These are phyloP conservation scores for Antidorcas marsupialis DNA, from an alignment of 2,113 vertebrate genomes.

Conservation along the genomic window DNA sequence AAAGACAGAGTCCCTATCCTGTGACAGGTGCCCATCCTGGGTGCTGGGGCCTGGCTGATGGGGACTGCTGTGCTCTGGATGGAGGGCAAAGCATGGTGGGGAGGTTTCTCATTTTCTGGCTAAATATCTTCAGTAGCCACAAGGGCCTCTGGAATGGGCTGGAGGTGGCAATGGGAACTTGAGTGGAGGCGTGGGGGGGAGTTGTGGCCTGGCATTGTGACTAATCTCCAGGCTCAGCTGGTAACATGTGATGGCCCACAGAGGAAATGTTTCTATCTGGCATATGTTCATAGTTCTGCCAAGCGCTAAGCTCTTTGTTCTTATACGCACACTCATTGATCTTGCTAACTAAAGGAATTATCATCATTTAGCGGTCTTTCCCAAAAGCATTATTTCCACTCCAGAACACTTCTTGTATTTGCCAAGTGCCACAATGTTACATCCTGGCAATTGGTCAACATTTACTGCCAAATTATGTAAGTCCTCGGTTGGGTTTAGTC, in stretches of 20 bases:
- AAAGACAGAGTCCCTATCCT: fast-evolving
- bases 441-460: constrained; percentile 35
- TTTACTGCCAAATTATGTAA: constrained; percentile 63
- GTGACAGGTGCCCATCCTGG: not conserved
- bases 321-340: constrained; percentile 39
- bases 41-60: not conserved
- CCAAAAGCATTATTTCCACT: constrained; percentile 63
- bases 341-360: constrained; percentile 65
- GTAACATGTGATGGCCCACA: constrained; percentile 21
- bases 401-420: constrained; percentile 57
- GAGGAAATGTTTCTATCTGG: constrained; percentile 22
- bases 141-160: not conserved
- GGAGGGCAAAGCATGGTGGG: not conserved
- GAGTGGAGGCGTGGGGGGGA: not conserved
- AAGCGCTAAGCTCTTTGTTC: constrained; percentile 53
- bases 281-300: not conserved
- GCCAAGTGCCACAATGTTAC: constrained; percentile 55
- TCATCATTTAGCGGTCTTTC: constrained; percentile 60
- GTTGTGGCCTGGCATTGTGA: not conserved
- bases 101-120: not conserved
- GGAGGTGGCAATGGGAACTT: not conserved
- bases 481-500: not conserved
- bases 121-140: not conserved
- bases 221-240: not conserved
- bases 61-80: not conserved